A percentile compares a stretch with the other conserved stretches of the same genome.
Evolutionary conservation across 2,888 invertebrate species (phyloP).

Genomic region (Synanthedon formicaeformis): DNA sequence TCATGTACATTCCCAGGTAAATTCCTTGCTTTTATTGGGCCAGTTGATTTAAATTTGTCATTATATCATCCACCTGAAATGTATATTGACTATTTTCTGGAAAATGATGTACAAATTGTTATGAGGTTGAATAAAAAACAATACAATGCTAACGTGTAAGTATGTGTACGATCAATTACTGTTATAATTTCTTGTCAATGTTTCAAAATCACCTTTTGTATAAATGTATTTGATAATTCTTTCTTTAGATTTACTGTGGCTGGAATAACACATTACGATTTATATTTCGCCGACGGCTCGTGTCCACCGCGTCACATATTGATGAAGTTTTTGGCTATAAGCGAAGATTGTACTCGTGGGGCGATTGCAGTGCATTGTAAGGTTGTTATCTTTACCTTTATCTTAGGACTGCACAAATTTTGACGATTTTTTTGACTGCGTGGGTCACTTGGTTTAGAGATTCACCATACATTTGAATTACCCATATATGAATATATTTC

Average conservation of each 20-base stretch:
- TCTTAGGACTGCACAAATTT: background rate
- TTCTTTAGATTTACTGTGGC: constrained; percentile 58
- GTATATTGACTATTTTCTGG: constrained; percentile 86
- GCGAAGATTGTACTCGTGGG: constrained; percentile 75
- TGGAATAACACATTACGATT: constrained; percentile 87
- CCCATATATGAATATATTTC: too few species aligned
- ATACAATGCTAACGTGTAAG: constrained; percentile 79
- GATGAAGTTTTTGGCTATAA: constrained; percentile 81
- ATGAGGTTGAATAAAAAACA: constrained; percentile 86
- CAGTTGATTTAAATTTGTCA: constrained; percentile 70
- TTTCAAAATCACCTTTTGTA: too few species aligned
- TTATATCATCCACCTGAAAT: constrained; percentile 79
- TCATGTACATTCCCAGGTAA: constrained; percentile 59
- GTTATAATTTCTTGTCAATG: background rate
- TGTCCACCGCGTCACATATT: constrained; percentile 85
- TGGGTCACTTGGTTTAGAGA: too few species aligned
- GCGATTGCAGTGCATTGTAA: constrained; percentile 94
- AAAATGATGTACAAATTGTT: constrained; percentile 83
- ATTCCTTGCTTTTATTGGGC: constrained; percentile 90
- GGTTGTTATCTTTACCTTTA: constrained; percentile 54
- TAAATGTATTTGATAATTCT: too few species aligned
- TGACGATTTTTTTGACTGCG: background rate
- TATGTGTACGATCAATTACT: constrained; percentile 7
- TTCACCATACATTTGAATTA: too few species aligned
- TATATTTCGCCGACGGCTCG: constrained; percentile 91